A percentile compares a stretch with the other conserved stretches of the same genome.
These are phyloP conservation scores for Orthonevra nobilis DNA, from an alignment of 2,888 invertebrate genomes.

Conservation along the genomic window DNA sequence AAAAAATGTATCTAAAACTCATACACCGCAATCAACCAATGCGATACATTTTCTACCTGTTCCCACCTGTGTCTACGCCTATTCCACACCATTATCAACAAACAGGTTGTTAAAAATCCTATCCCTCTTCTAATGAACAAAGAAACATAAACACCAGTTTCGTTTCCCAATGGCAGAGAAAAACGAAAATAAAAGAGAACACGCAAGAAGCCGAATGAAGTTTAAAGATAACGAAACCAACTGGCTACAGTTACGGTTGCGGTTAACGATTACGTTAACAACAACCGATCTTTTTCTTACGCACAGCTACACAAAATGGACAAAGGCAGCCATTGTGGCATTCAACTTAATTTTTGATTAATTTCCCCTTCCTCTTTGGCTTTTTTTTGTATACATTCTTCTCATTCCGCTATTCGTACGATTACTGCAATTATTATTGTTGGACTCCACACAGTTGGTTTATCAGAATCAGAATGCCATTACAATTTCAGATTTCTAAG, in stretches of 20 bases:
- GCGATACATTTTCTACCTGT: background rate
- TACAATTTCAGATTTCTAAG: conserved; percentile 15
- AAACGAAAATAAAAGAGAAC: background rate
- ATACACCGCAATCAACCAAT: too few species aligned
- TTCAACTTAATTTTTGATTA: conserved; percentile 67
- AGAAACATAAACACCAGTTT: conserved; percentile 35
- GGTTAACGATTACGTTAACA: conserved; percentile 34
- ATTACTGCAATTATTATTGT: conserved; percentile 57
- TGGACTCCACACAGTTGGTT: conserved; percentile 23
- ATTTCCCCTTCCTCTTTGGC: conserved; percentile 16
- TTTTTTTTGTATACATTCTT: conserved; percentile 3
- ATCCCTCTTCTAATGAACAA: conserved; percentile 5
- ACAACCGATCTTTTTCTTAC: background rate
- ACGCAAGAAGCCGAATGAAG: conserved; percentile 13
- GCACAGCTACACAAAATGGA: conserved; percentile 41
- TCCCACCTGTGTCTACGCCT: background rate
- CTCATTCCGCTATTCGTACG: conserved; percentile 35
- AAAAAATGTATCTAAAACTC: too few species aligned
- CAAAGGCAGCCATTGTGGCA: conserved; percentile 66
- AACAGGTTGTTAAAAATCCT: background rate
- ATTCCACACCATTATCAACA: background rate
- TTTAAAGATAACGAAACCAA: conserved; percentile 31
- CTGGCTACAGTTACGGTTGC: too few species aligned
- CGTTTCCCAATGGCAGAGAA: background rate
- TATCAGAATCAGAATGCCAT: conserved; percentile 46